A percentile compares a stretch with the other conserved stretches of the same genome.
Conservation (phyloP, 2,113 vertebrate species). For the Chitala chitala region DNA sequence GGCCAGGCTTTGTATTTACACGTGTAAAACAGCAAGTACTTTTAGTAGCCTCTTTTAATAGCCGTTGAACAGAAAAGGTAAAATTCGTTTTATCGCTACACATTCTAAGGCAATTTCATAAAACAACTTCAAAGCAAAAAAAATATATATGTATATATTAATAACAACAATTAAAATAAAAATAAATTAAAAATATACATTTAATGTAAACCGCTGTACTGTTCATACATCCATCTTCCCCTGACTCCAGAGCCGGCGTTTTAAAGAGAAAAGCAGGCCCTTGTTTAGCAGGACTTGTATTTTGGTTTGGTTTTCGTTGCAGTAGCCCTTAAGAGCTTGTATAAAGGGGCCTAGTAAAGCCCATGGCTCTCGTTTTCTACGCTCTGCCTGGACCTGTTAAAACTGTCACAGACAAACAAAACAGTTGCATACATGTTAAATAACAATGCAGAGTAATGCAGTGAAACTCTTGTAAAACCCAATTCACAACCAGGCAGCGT, state of each 20-base stretch:
- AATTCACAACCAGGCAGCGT: too few relatives aligned
- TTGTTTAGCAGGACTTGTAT: neutral
- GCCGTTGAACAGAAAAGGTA: constrained; percentile 77
- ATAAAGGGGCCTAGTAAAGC: neutral
- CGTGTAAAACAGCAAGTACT: constrained; percentile 80
- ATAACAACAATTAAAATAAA: constrained; percentile 43
- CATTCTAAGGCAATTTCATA: constrained; percentile 83
- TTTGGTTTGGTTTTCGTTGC: neutral
- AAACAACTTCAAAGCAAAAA: constrained; percentile 80
- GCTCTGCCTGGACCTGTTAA: too few relatives aligned
- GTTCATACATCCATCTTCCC: neutral
- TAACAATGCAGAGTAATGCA: too few relatives aligned
- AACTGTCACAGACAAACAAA: too few relatives aligned
- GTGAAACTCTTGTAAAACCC: too few relatives aligned
- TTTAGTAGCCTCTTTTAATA: constrained; percentile 81
- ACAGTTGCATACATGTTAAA: too few relatives aligned
- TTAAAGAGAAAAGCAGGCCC: neutral
- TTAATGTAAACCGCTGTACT: neutral
- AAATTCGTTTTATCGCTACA: constrained; percentile 71
- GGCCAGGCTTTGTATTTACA: constrained; percentile 87
- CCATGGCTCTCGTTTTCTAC: neutral
- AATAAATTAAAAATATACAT: constrained; percentile 11
- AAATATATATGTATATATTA: constrained; percentile 66
- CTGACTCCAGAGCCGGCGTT: neutral
- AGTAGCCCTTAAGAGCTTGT: neutral